Percentiles rank a stretch among this genome's conserved stretches.
These are phyloP conservation scores for Xenus cinereus DNA, from an alignment of 2,113 vertebrate species.

Conservation along the genomic window DNA sequence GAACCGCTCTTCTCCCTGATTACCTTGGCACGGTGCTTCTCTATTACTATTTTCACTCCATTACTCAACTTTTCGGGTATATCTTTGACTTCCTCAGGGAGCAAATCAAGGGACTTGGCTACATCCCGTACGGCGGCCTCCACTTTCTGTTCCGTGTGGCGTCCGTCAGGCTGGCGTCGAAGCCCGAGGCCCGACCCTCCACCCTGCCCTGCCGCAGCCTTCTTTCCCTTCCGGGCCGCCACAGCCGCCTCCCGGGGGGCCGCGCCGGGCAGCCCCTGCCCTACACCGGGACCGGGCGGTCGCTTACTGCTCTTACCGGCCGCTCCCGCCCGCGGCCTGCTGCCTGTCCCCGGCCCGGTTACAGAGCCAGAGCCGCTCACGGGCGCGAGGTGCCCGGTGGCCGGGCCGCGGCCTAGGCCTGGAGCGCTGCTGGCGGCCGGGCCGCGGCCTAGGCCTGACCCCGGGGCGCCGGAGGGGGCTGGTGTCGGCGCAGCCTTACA, in stretches of 20 bases:
- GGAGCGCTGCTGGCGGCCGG: neutral
- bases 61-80: neutral
- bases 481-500: slow-evolving; percentile 74
- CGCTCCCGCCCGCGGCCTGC: neutral
- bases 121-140: neutral
- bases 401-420: neutral
- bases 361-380: neutral
- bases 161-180: neutral
- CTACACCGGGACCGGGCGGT: neutral
- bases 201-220: neutral
- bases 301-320: neutral
- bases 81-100: neutral
- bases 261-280: neutral
- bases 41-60: neutral
- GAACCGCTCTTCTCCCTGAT: neutral
- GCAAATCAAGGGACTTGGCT: neutral
- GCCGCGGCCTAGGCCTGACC: neutral
- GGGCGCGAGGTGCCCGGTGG: neutral
- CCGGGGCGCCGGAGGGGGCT: neutral
- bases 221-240: neutral
- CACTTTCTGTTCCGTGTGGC: neutral
- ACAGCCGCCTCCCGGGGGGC: too few species aligned
- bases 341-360: neutral
- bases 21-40: neutral
- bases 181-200: neutral